Conservation (phyloP, 1,140 invertebrate genomes). For the Copidosoma floridanum region DNA sequence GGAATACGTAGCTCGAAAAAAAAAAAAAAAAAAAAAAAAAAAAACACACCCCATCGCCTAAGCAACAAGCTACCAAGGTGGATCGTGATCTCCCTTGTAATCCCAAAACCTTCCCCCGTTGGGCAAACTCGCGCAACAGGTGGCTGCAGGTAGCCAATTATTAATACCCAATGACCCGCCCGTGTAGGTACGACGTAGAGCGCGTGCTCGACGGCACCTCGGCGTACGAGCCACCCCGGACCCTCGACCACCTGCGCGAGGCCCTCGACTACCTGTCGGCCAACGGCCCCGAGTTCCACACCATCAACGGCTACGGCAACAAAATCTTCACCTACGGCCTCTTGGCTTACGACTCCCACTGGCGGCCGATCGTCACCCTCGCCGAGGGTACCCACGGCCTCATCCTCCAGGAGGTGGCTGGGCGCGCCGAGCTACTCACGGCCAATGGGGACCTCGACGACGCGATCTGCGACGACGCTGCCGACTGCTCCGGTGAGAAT, state of each 20-base stretch:
- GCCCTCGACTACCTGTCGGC: constrained; percentile 40
- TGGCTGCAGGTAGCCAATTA: not conserved
- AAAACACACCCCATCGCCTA: no score
- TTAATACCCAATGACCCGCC: no score
- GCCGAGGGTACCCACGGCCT: constrained; percentile 38
- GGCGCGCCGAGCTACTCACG: constrained; percentile 34
- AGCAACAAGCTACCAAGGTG: no score
- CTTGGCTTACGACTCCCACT: constrained; percentile 36
- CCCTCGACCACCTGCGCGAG: constrained; percentile 46
- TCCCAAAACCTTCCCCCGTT: no score
- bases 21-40: no score
- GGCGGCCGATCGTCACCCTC: constrained; percentile 47
- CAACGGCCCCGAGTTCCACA: not conserved
- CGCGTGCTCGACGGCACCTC: constrained; percentile 46
- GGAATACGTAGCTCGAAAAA: no score
- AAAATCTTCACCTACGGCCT: constrained; percentile 52
- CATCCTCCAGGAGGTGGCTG: constrained; percentile 39
- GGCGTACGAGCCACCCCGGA: constrained; percentile 36
- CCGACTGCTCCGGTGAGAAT: constrained; percentile 40
- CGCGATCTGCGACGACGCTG: constrained; percentile 41
- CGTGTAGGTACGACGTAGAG: constrained; percentile 49
- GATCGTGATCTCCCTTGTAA: no score
- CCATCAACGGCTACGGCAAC: constrained; percentile 43
- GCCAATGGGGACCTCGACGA: constrained; percentile 40
- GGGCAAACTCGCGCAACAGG: no score